Conservation (phyloP, 1,140 invertebrate species). For the Drosophila busckii region DNA sequence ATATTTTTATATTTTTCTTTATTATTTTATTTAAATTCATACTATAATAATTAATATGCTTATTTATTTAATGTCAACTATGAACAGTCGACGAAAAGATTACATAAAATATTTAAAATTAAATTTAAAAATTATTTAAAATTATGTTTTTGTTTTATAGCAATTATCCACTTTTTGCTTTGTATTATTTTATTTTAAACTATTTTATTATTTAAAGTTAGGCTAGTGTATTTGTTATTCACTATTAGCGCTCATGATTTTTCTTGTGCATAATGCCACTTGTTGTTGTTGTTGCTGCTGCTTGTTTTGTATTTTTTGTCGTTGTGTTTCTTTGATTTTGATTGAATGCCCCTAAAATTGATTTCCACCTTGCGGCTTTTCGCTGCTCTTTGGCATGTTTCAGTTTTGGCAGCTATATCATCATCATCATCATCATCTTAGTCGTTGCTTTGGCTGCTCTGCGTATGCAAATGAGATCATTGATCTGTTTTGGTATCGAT, state of each 20-base stretch:
- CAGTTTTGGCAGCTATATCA: constrained; percentile 62
- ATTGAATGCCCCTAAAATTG: constrained; percentile 55
- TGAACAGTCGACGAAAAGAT: no score
- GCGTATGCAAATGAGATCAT: constrained; percentile 77
- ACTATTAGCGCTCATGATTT: neutral
- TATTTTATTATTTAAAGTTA: no score
- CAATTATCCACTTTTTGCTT: no score
- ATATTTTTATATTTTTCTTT: no score
- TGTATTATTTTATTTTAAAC: no score
- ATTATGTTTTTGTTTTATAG: no score
- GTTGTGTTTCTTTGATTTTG: constrained; percentile 53
- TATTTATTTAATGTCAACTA: no score
- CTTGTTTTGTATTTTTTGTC: constrained; percentile 34
- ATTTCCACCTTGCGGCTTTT: constrained; percentile 68
- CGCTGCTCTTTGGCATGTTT: constrained; percentile 54
- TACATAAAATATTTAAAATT: no score
- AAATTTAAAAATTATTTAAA: no score
- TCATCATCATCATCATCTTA: no score
- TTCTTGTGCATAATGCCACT: constrained; percentile 28
- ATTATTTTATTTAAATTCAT: no score
- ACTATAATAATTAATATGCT: no score
- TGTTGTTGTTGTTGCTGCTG: constrained; percentile 11
- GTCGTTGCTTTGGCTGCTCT: constrained; percentile 7
- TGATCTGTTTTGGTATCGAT: constrained; percentile 76
- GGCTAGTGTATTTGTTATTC: constrained; percentile 34